Conservation (phyloP, 2,888 invertebrate genomes). For the Eupeodes luniger region DNA sequence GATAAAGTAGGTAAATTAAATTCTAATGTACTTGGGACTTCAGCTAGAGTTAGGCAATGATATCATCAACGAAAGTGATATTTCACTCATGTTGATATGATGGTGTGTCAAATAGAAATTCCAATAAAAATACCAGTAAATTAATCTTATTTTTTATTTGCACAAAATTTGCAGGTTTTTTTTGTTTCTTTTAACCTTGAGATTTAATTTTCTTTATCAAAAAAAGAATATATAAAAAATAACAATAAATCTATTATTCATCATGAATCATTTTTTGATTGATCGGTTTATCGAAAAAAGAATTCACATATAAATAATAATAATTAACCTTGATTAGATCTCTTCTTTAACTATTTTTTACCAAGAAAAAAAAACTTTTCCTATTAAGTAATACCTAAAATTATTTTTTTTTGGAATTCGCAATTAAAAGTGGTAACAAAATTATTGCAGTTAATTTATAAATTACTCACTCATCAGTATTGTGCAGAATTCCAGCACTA, state of each 20-base stretch:
- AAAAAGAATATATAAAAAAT: background rate
- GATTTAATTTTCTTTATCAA: background rate
- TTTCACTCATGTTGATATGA: background rate
- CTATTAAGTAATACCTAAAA: background rate
- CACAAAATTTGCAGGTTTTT: background rate
- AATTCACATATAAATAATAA: background rate
- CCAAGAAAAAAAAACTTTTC: background rate
- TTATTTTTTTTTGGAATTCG: background rate
- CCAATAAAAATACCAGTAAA: background rate
- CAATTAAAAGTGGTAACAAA: background rate
- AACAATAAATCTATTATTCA: background rate
- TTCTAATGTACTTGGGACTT: slow-evolving; percentile 7
- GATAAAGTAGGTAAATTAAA: slow-evolving; percentile 29
- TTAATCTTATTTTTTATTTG: slow-evolving; percentile 2
- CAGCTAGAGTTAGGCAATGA: slow-evolving; percentile 25
- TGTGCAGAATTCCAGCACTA: background rate
- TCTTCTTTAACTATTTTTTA: background rate
- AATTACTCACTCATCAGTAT: background rate
- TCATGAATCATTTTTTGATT: slow-evolving; percentile 14
- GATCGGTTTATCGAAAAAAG: slow-evolving; percentile 5
- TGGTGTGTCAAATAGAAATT: background rate
- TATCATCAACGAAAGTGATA: slow-evolving; percentile 66
- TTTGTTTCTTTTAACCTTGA: slow-evolving; percentile 1
- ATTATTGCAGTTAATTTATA: background rate
- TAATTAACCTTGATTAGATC: background rate